Base-by-base conservation (phyloP, 2,888 invertebrate species). In the Eremobia ochroleuca region DNA sequence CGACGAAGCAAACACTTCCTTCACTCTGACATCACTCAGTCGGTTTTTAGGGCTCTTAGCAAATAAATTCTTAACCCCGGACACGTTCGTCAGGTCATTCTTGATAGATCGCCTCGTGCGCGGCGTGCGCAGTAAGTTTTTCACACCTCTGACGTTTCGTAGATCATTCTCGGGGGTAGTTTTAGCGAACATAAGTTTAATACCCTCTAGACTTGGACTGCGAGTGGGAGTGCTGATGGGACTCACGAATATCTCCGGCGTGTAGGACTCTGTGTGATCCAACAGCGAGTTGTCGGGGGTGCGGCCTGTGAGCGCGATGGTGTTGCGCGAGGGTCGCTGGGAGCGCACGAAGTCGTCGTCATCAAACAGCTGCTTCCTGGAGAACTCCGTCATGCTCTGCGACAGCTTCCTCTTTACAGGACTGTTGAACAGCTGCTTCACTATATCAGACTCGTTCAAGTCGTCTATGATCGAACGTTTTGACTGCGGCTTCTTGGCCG, bases 321-420 rank as follows among this genome's bases (percentile, higher is more conserved):
- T 93, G 62, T 92, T 89, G 0, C 94, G 90, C 0, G 92, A 89
- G 1, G 88, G 90, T 15, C 90, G 87, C 34, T 77, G 83, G 0
- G 82, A 81, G 2, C 65, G 76, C 0, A 69, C 85, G 0, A 87
- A 85, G 4, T 92, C 93, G 5, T 94, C 94, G 2, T 95, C 94
- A 1, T 93, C 94, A 31, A 91, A 90, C 4, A 93, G 80, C 9
- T 92, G 92, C 59, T 89, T 93, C 31, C 92, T 89, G 4, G 95
- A 95, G 83, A 95, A 96, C 78, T 97, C 96, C 0, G 93, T 94
- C 94, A 97, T 96, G 69, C 97, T 97, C 69, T 94, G 96, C 2
- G 97, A 97, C n/a, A 97, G 88, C 77, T 97, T 97, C 74, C 97
- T 91, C 74, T 96, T 97, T 0, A 97, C 97, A 0, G 97, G 97